A percentile compares a stretch with the other conserved stretches of the same genome.
Conservation (phyloP, 2,888 invertebrate genomes). For the Toxonevra muliebris region DNA sequence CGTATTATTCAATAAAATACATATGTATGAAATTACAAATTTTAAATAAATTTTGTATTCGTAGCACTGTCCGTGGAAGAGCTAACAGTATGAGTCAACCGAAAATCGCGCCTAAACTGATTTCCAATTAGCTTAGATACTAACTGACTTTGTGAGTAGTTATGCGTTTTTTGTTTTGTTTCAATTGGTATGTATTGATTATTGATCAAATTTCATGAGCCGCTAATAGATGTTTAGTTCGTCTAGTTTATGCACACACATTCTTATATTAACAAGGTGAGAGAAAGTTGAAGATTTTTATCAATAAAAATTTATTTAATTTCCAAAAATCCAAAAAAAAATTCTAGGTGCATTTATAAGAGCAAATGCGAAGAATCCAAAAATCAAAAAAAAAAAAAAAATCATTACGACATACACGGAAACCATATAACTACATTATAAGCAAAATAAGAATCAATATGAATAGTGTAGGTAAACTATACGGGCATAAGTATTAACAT, state of each 20-base stretch:
- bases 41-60: too few species aligned
- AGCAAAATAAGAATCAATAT: too few species aligned
- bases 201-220: conserved; percentile 13
- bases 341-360: background rate
- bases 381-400: too few species aligned
- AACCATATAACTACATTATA: too few species aligned
- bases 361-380: background rate
- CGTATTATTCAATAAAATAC: too few species aligned
- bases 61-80: conserved; percentile 2
- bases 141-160: conserved; percentile 17
- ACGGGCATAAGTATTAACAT: too few species aligned
- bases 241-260: conserved; percentile 11
- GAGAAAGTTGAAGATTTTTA: conserved; percentile 3
- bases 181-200: conserved; percentile 18
- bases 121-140: conserved; percentile 34
- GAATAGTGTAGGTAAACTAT: too few species aligned
- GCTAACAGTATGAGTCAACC: conserved; percentile 45
- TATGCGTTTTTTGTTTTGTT: conserved; percentile 9
- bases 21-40: too few species aligned
- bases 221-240: conserved; percentile 22
- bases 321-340: background rate
- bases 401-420: too few species aligned
- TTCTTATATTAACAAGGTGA: conserved; percentile 7
- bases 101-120: conserved; percentile 58
- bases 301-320: too few species aligned